A percentile compares a stretch with the other conserved stretches of the same genome.
phyloP scores from a whole-genome alignment of 2,888 invertebrate species.

The Nasonovia ribisnigri region DNA sequence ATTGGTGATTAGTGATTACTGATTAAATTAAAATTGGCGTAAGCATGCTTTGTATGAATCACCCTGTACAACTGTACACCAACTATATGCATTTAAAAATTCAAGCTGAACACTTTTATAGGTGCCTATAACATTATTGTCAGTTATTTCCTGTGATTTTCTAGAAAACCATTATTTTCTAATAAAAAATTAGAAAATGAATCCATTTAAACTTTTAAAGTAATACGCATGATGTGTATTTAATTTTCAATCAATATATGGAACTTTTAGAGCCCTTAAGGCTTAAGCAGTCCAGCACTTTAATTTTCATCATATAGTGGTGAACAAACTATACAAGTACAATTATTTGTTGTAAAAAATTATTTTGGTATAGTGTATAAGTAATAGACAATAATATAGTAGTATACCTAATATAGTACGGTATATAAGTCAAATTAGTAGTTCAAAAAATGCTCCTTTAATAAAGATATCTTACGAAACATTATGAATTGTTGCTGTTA shows the following conservation, averaged over 20 bases:
- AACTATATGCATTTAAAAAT: neutral
- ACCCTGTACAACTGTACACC: neutral
- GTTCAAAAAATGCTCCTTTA: neutral
- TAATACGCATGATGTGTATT: too few relatives aligned
- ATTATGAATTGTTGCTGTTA: too few relatives aligned
- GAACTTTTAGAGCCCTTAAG: too few relatives aligned
- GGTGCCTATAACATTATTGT: neutral
- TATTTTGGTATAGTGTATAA: neutral
- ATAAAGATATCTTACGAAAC: too few relatives aligned
- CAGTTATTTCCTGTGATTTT: neutral
- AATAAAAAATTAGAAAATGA: too few relatives aligned
- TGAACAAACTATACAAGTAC: neutral
- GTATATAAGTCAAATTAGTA: neutral
- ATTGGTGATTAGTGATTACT: neutral
- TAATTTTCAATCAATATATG: too few relatives aligned
- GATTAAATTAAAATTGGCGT: neutral
- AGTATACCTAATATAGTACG: neutral
- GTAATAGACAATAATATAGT: too few relatives aligned
- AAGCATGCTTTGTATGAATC: neutral
- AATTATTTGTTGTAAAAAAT: neutral
- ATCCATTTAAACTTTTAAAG: too few relatives aligned
- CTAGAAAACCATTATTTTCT: neutral
- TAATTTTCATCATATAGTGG: too few relatives aligned
- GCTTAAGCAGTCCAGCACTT: too few relatives aligned
- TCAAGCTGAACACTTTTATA: neutral